Conservation (phyloP, 2,113 vertebrate genomes). For the Esox niger region DNA sequence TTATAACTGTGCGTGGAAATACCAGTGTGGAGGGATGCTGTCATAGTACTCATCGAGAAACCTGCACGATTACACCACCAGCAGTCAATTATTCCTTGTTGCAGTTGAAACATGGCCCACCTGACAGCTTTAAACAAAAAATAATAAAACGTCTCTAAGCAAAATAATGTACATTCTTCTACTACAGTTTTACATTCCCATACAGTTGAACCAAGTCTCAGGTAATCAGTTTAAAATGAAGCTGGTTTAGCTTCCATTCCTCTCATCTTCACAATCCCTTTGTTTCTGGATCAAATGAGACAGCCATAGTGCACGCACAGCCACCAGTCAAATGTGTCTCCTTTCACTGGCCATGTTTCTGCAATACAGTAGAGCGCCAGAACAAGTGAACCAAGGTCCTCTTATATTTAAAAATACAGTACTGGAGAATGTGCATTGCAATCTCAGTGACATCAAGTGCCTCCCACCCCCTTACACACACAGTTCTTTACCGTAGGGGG, state of each 20-base stretch:
- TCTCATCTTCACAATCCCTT: conserved; percentile 12
- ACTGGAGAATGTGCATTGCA: background rate
- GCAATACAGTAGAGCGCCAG: too few species aligned
- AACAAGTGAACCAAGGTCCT: background rate
- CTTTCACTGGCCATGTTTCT: background rate
- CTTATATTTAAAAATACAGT: background rate
- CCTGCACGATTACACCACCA: background rate
- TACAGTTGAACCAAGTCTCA: background rate
- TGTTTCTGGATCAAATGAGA: conserved; percentile 36
- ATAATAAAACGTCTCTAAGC: background rate
- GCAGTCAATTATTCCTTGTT: background rate
- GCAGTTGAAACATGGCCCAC: background rate
- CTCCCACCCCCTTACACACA: background rate
- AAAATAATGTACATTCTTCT: background rate
- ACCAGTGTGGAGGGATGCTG: too few species aligned
- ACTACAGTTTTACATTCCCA: background rate
- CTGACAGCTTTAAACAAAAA: background rate
- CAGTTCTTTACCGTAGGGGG: conserved; percentile 6
- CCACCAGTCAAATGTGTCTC: conserved; percentile 4
- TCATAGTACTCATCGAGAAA: too few species aligned
- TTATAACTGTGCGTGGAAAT: background rate
- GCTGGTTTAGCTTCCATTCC: background rate
- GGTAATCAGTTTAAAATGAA: background rate
- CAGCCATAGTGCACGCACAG: conserved; percentile 36
- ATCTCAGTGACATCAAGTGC: background rate